A percentile compares a stretch with the other conserved stretches of the same genome.
phyloP scores from a whole-genome alignment of 2,113 vertebrate species.

The Ciconia boyciana region DNA sequence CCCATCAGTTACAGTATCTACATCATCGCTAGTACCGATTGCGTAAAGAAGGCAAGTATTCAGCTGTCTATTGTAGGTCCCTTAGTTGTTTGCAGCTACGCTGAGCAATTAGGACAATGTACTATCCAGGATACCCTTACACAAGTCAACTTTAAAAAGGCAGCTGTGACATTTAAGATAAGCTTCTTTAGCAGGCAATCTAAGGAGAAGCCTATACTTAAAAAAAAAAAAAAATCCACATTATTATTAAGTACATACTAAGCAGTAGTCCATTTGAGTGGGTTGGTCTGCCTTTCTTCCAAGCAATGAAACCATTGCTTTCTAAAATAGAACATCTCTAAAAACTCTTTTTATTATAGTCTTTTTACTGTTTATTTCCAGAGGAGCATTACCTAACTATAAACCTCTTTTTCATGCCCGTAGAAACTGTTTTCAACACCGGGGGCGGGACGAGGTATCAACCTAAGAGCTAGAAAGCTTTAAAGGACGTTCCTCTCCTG shows the following conservation, averaged over 20 bases:
- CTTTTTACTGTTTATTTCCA: not conserved
- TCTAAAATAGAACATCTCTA: not conserved
- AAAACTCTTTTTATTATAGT: not conserved
- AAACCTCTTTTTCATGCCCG: not conserved
- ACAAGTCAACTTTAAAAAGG: not conserved
- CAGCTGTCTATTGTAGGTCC: not conserved
- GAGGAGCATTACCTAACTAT: not conserved
- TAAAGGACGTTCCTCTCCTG: not conserved
- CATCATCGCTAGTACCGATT: not conserved
- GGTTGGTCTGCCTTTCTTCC: not conserved
- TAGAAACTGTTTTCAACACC: not conserved
- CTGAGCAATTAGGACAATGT: not conserved
- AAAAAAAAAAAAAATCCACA: not conserved
- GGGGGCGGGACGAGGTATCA: not conserved
- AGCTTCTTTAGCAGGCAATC: not conserved
- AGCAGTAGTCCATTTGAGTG: not conserved
- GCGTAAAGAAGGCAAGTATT: not conserved
- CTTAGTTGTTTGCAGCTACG: not conserved
- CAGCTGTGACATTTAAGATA: not conserved
- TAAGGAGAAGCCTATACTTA: not conserved
- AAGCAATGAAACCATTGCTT: not conserved
- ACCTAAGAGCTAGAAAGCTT: not conserved
- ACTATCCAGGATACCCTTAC: not conserved
- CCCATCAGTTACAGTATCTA: not conserved
- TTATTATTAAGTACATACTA: not conserved